Conservation (phyloP, 1,140 invertebrate genomes). For the Bombus cullumanus region DNA sequence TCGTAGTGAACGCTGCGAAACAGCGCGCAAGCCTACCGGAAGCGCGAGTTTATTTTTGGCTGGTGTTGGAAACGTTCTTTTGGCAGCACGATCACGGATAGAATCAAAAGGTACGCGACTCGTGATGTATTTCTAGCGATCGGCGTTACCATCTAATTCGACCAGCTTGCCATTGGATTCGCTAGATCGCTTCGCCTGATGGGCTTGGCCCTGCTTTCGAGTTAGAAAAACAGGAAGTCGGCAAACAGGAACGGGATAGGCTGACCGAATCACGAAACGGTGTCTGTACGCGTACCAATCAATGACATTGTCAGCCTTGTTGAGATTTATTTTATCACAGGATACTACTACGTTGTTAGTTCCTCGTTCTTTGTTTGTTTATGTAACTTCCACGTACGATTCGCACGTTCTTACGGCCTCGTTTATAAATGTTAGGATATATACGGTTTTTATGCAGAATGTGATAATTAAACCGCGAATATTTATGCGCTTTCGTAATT, state of each 20-base stretch:
- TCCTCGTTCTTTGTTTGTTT: neutral
- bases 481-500: neutral
- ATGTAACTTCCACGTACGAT: neutral
- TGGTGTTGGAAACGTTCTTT: conserved; percentile 63
- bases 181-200: neutral
- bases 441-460: no score
- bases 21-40: conserved; percentile 56
- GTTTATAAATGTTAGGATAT: no score
- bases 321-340: neutral
- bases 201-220: neutral
- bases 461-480: neutral
- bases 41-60: conserved; percentile 65
- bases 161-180: neutral
- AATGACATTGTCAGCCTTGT: neutral
- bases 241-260: neutral
- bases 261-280: neutral
- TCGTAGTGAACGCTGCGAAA: conserved; percentile 42
- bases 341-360: neutral
- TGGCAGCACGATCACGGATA: conserved; percentile 56
- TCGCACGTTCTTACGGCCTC: no score
- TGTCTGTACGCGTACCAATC: neutral
- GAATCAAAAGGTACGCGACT: conserved; percentile 45
- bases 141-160: conserved; percentile 5
- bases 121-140: conserved; percentile 37
- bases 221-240: conserved; percentile 13